phyloP scores from a whole-genome alignment of 2,888 invertebrate species.

The Troides aeacus region DNA sequence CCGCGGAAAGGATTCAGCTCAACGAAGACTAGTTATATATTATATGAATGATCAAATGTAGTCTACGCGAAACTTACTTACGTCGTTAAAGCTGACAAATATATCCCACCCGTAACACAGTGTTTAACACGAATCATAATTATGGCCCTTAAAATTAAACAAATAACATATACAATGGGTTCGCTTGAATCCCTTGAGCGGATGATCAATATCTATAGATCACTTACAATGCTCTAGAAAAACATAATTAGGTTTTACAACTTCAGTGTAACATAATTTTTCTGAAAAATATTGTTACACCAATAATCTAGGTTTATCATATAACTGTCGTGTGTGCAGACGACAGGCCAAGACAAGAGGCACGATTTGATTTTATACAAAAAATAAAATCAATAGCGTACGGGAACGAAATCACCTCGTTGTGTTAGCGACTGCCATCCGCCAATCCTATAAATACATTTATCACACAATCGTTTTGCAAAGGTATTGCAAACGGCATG shows the following conservation, averaged over 20 bases:
- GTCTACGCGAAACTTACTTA: constrained; percentile 39
- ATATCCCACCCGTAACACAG: constrained; percentile 44
- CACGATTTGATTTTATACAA: constrained; percentile 79
- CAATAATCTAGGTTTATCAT: constrained; percentile 67
- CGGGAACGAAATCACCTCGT: constrained; percentile 63
- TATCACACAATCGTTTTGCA: constrained; percentile 68
- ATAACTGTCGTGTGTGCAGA: constrained; percentile 71
- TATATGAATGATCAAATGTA: constrained; percentile 35
- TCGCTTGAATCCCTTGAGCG: constrained; percentile 60
- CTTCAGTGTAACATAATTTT: constrained; percentile 37
- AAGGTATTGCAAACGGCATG: constrained; percentile 46
- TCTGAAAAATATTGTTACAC: constrained; percentile 59
- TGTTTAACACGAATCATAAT: constrained; percentile 43
- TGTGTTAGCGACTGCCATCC: constrained; percentile 79
- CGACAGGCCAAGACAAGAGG: constrained; percentile 80
- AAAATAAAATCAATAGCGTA: constrained; percentile 76
- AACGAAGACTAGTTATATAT: constrained; percentile 52
- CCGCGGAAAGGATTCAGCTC: constrained; percentile 59
- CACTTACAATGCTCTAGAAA: constrained; percentile 63
- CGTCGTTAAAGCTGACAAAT: constrained; percentile 43
- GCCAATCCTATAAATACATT: constrained; percentile 61
- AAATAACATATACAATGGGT: constrained; percentile 39
- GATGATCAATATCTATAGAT: constrained; percentile 61
- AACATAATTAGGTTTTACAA: constrained; percentile 71
- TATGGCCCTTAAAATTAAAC: constrained; percentile 42